Conservation (phyloP, 2,797 vertebrate species). For the Helarctos malayanus region DNA sequence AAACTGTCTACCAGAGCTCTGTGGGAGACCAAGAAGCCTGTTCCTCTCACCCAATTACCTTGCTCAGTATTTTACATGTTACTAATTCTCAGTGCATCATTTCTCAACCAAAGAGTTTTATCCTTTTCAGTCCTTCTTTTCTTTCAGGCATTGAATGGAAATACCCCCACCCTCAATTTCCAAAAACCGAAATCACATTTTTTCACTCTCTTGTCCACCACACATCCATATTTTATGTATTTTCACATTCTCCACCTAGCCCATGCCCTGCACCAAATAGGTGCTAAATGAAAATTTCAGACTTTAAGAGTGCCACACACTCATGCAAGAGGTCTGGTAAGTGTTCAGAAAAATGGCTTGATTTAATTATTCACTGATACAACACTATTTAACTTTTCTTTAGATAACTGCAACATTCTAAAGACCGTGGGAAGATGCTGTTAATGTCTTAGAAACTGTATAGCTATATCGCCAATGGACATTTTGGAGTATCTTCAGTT, state of each 20-base stretch:
- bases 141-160: neutral
- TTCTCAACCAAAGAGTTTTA: neutral
- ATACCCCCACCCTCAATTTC: neutral
- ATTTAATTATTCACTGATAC: neutral
- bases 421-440: neutral
- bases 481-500: neutral
- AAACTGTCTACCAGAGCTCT: neutral
- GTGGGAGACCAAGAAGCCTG: neutral
- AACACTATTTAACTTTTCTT: neutral
- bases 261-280: neutral
- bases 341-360: neutral
- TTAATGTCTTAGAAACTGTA: neutral
- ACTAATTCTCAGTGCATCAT: neutral
- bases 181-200: slow-evolving; percentile 7
- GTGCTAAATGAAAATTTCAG: neutral
- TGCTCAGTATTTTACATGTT: neutral
- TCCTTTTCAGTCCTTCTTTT: slow-evolving; percentile 2
- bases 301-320: neutral
- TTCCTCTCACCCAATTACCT: neutral
- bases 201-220: neutral
- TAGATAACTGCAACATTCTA: neutral
- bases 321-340: neutral
- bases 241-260: neutral
- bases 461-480: neutral
- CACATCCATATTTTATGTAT: neutral